Base-by-base conservation (phyloP, 2,888 invertebrate genomes). In the Agrotis clavis region DNA sequence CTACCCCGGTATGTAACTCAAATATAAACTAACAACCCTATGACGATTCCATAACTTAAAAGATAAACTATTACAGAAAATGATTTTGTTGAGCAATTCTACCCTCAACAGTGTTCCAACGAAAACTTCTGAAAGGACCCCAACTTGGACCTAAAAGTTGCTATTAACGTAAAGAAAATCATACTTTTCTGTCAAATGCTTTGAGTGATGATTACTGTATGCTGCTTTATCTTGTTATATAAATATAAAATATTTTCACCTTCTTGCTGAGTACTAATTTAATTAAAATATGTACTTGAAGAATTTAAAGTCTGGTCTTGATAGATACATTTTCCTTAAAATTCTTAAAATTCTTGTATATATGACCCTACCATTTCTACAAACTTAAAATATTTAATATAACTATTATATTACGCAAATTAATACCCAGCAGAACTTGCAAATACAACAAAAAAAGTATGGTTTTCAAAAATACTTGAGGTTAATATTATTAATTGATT, bases 1-100 rank as follows among this genome's bases (percentile, higher is more conserved):
- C 94, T 98, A 98, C 92, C 98, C 98, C 92, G 98, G 98, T 98
- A 97, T 74, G 93, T 89, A 74, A 67, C 63, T 16, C n/a, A 65
- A 57, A 35, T 30, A 62, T 35, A 7, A n/a, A 65, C 51, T 63
- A 61, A 66, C 56, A 19, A 25, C 18, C 41, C 1, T 1, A 25
- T 47, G 11, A 41, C 18, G n/a, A 41, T 45, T 18, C 19, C n/a
- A 13, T 56, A 51, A 1, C 4, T 19, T 25, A 51, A n/a, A n/a
- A 62, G n/a, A 62, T 21, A 51, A 47, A 53, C 35, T 0, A 14
- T 18, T 19, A 35, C 11, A 25, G 14, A 51, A 67, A 45, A 41
- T 18, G 18, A 41, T 53, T 6, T 30, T 50, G 0, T 45, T 41
- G 21, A 67, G 69, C 25, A 65, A 51, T 62, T 65, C 71, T 75